These are phyloP conservation scores for Ischnus inquisitorius DNA, from an alignment of 2,888 invertebrate genomes.

Conservation along the genomic window DNA sequence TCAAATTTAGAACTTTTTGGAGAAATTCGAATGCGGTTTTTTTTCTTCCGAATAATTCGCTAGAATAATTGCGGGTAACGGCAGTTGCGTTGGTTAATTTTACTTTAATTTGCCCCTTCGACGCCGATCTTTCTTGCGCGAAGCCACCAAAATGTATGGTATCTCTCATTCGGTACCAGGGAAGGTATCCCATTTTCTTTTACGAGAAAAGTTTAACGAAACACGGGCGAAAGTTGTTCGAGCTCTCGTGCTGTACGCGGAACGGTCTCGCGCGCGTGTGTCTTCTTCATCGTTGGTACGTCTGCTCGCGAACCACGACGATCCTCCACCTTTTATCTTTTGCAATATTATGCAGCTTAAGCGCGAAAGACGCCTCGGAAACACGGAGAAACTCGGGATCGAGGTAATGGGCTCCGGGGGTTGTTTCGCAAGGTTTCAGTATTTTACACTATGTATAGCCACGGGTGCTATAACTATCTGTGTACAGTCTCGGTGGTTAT, in stretches of 20 bases:
- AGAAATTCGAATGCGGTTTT: too few relatives aligned
- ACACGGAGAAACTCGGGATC: slow-evolving; percentile 19
- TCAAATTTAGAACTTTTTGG: too few relatives aligned
- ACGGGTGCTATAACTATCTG: not conserved
- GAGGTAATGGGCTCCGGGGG: slow-evolving; percentile 13
- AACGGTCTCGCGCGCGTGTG: not conserved
- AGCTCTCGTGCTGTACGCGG: not conserved
- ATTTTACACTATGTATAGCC: slow-evolving; percentile 16
- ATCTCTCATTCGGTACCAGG: slow-evolving; percentile 36
- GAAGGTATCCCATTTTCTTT: slow-evolving; percentile 62
- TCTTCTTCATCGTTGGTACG: not conserved
- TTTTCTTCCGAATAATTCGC: not conserved
- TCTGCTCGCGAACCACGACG: slow-evolving; percentile 3
- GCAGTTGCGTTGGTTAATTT: slow-evolving; percentile 7
- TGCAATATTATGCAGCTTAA: slow-evolving; percentile 54
- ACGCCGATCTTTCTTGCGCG: slow-evolving; percentile 14
- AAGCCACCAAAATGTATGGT: slow-evolving; percentile 24
- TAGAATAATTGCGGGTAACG: too few relatives aligned
- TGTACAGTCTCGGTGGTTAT: slow-evolving; percentile 23
- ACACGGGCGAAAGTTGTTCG: slow-evolving; percentile 42
- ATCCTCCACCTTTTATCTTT: slow-evolving; percentile 53
- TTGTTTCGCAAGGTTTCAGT: slow-evolving; percentile 41
- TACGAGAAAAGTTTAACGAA: slow-evolving; percentile 69
- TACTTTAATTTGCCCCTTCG: not conserved
- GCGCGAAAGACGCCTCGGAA: slow-evolving; percentile 3